Percentiles rank a stretch among this genome's conserved stretches.
phyloP scores from a whole-genome alignment of 2,888 invertebrate species.

The Alloplasta piceator region DNA sequence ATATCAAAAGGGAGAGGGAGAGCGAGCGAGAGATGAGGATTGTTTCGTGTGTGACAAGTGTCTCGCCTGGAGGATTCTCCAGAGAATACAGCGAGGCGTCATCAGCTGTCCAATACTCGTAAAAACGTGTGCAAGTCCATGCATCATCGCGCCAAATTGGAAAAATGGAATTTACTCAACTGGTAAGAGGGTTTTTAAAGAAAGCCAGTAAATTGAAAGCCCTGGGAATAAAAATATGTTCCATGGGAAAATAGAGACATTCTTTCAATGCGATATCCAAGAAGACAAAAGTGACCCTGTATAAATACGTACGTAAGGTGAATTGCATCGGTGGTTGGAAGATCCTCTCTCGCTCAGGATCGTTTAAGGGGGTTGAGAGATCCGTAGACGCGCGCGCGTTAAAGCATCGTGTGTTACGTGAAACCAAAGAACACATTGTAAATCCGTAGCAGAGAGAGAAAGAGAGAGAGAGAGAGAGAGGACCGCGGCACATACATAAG shows the following conservation, averaged over 20 bases:
- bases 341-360: slow-evolving; percentile 35
- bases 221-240: slow-evolving; percentile 18
- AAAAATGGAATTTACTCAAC: slow-evolving; percentile 27
- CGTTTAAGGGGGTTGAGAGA: slow-evolving; percentile 43
- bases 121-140: neutral
- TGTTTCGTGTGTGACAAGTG: neutral
- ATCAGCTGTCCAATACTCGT: neutral
- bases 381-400: slow-evolving; percentile 25
- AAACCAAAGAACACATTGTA: slow-evolving; percentile 58
- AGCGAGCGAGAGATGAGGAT: neutral
- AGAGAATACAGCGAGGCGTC: slow-evolving; percentile 9
- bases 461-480: slow-evolving; percentile 10
- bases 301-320: neutral
- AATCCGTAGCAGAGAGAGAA: slow-evolving; percentile 8
- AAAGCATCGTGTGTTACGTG: slow-evolving; percentile 27
- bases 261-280: slow-evolving; percentile 25
- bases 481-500: slow-evolving; percentile 62
- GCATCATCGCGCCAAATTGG: slow-evolving; percentile 11
- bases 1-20: neutral
- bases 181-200: neutral
- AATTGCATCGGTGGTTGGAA: slow-evolving; percentile 33
- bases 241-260: slow-evolving; percentile 58
- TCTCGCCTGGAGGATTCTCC: neutral
- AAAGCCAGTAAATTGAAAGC: slow-evolving; percentile 12
- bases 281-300: slow-evolving; percentile 42